Conservation (phyloP, 2,113 vertebrate species). For the Apeltes quadracus region DNA sequence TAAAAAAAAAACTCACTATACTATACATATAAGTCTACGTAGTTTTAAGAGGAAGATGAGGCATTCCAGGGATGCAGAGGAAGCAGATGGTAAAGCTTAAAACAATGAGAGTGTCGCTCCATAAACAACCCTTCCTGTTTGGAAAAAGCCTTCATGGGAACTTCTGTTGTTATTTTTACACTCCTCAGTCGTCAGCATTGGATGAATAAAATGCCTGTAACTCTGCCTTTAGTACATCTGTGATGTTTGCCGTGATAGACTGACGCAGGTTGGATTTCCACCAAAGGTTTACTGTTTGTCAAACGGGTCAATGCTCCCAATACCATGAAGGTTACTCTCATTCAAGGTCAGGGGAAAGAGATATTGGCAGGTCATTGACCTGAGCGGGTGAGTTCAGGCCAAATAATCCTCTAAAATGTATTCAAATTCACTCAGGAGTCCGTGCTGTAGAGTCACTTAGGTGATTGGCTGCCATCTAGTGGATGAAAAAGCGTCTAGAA, state of each 20-base stretch:
- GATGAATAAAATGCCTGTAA: background rate
- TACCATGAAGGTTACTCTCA: background rate
- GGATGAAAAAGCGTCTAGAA: slow-evolving; percentile 23
- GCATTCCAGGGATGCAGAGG: background rate
- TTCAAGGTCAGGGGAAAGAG: background rate
- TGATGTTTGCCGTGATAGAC: background rate
- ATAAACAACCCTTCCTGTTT: background rate
- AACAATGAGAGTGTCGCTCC: background rate
- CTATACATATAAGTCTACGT: no score
- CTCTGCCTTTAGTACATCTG: background rate
- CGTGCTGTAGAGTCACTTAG: background rate
- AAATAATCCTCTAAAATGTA: background rate
- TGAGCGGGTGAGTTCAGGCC: background rate
- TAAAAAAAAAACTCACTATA: no score
- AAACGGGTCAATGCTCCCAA: background rate
- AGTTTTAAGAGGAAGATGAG: background rate
- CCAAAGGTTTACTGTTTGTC: background rate
- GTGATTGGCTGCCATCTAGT: slow-evolving; percentile 51
- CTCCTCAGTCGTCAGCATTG: no score
- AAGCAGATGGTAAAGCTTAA: background rate
- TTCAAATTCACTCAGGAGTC: no score
- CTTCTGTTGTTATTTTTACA: background rate
- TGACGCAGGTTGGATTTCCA: background rate
- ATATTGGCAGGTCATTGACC: background rate
- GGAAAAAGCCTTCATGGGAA: background rate